These are phyloP conservation scores for Podargus strigoides DNA, from an alignment of 2,797 vertebrate species.

Conservation along the genomic window DNA sequence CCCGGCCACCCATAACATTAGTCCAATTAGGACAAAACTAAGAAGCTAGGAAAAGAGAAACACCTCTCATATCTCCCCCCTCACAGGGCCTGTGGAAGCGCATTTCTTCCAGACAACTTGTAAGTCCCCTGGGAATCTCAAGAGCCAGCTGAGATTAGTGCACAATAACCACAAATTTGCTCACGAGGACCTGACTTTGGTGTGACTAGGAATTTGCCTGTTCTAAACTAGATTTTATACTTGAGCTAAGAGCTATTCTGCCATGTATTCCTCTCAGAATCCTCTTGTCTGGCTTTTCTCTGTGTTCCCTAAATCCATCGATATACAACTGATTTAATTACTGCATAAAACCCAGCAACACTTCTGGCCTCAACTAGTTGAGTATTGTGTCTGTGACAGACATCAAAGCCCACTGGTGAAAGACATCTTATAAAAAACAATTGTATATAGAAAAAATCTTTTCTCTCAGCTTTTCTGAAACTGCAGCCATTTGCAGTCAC, in stretches of 20 bases:
- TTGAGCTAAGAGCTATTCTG: neutral
- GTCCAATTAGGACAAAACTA: slow-evolving; percentile 13
- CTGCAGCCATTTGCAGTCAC: neutral
- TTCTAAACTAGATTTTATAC: neutral
- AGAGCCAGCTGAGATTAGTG: neutral
- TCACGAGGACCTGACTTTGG: neutral
- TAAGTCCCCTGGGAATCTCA: neutral
- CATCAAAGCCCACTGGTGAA: neutral
- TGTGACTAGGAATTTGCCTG: neutral
- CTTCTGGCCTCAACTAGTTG: neutral
- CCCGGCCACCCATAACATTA: neutral
- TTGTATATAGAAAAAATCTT: neutral
- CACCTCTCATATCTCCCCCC: neutral
- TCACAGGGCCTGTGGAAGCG: neutral
- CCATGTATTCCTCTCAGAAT: neutral
- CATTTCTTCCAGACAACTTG: neutral
- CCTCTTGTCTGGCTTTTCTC: neutral
- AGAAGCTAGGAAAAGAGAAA: neutral
- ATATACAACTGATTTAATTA: neutral
- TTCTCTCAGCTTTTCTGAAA: neutral
- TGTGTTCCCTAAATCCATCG: neutral
- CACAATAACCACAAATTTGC: neutral
- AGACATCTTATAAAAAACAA: neutral
- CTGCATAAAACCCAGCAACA: neutral
- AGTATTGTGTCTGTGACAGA: neutral